Evolutionary conservation across 2,797 vertebrate genomes (phyloP).

Genomic region (Thunnus albacares): DNA sequence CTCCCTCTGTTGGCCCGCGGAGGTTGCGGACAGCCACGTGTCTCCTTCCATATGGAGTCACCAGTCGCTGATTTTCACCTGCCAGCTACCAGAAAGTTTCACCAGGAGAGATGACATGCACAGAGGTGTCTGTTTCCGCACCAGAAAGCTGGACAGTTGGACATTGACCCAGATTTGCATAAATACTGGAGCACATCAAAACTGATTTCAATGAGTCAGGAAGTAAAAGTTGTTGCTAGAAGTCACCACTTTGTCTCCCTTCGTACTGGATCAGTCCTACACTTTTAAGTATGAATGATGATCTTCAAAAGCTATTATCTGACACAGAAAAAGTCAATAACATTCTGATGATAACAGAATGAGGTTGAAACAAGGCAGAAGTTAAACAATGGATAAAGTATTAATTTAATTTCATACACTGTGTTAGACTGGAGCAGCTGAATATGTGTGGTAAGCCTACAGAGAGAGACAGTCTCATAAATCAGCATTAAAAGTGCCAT

Average conservation of each 20-base stretch:
- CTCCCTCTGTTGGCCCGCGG: not conserved
- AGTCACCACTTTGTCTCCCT: not conserved
- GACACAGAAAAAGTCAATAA: constrained; percentile 66
- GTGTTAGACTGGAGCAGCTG: constrained; percentile 43
- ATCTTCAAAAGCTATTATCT: constrained; percentile 60
- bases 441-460: constrained; percentile 49
- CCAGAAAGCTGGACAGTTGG: not conserved
- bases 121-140: not conserved
- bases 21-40: not conserved
- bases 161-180: constrained; percentile 1
- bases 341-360: constrained; percentile 65
- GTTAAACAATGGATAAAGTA: constrained; percentile 61
- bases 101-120: not conserved
- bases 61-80: not conserved
- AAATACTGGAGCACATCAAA: not conserved
- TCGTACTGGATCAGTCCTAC: constrained; percentile 36
- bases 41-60: not conserved
- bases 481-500: constrained; percentile 73
- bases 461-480: constrained; percentile 66
- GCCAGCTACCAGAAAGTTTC: not conserved
- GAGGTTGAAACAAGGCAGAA: constrained; percentile 48
- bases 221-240: not conserved
- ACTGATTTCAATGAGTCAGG: not conserved
- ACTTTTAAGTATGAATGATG: constrained; percentile 71
- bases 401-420: constrained; percentile 48